Evolutionary conservation across 1,140 invertebrate genomes (phyloP), one percentile per base, ranked within the genome.

Genomic region (Trigoniulus corallinus): DNA sequence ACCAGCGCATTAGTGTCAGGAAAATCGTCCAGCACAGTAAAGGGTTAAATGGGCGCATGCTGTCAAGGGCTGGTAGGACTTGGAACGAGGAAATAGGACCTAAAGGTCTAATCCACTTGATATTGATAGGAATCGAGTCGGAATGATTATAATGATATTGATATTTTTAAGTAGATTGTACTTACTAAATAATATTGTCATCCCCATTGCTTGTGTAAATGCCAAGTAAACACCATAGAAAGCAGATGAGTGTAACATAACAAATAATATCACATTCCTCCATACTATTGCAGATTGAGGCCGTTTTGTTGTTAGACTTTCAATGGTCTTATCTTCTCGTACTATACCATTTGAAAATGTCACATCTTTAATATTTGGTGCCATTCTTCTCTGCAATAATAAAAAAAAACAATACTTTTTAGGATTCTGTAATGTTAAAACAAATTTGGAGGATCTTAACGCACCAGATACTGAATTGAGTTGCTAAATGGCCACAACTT

Each of bases 231-330:
- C 57, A 24, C 88, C 89, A 63, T 92, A 92, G 1, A 95, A 21
- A 2, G 88, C 83, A 22, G 78, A 80, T 13, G 84, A 24, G 68
- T 98, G 94, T n/a, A 98, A 74, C 54, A 80, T 79, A 4, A 69
- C 61, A 64, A 96, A 94, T 0, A 88, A 66, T 3, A 83, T 69
- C 10, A 97, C 87, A 66, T 97, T 98, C 58, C 81, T 77, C 92
- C 93, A 97, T 0, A 96, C 91, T 24, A 92, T 78, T 58, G 27
- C 46, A 7, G 29, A 34, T 15, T 34, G 29, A 34, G 7, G 29
- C 29, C 15, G 7, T 34, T 34, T 34, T 7, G 7, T 34, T 7
- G 29, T 15, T 7, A 15, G 15, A 34, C 29, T 34, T 7, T 7
- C 29, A 15, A 7, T 15, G 15, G 7, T 34, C 15, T 15, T 34